phyloP scores from a whole-genome alignment of 2,797 vertebrate genomes.

The Melanotaenia nigrans region DNA sequence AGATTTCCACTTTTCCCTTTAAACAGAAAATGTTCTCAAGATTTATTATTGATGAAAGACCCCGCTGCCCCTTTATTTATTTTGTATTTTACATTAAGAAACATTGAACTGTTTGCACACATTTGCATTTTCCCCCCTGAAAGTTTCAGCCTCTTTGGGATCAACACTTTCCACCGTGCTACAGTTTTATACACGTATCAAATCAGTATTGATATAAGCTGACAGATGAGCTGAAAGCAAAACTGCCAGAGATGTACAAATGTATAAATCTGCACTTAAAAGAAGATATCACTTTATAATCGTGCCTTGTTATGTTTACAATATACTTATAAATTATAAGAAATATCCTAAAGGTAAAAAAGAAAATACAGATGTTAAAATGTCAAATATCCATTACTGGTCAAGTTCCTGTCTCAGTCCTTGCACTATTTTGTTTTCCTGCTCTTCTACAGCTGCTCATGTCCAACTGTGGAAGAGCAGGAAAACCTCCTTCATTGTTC shows the following conservation, averaged over 20 bases:
- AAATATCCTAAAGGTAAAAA: neutral
- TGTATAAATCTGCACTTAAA: neutral
- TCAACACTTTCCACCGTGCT: neutral
- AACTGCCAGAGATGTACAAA: neutral
- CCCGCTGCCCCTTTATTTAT: neutral
- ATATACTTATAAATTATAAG: too few relatives aligned
- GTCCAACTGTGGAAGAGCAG: slow-evolving; percentile 59
- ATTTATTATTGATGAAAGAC: neutral
- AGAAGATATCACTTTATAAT: neutral
- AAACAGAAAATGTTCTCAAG: neutral
- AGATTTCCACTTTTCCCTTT: neutral
- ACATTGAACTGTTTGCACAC: neutral
- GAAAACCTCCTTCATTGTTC: slow-evolving; percentile 62
- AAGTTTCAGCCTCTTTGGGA: neutral
- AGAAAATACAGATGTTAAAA: neutral
- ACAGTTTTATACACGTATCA: neutral
- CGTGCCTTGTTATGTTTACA: neutral
- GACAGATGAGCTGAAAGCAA: neutral
- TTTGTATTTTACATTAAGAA: neutral
- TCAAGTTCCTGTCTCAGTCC: slow-evolving; percentile 9
- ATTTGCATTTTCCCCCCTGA: neutral
- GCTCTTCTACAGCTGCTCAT: slow-evolving; percentile 2
- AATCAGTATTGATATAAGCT: neutral
- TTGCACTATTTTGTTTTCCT: slow-evolving; percentile 12
- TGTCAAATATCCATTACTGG: neutral